A percentile compares a stretch with the other conserved stretches of the same genome.
Evolutionary conservation across 2,797 vertebrate genomes (phyloP).

Genomic region (Pangasius sanitwongsei): DNA sequence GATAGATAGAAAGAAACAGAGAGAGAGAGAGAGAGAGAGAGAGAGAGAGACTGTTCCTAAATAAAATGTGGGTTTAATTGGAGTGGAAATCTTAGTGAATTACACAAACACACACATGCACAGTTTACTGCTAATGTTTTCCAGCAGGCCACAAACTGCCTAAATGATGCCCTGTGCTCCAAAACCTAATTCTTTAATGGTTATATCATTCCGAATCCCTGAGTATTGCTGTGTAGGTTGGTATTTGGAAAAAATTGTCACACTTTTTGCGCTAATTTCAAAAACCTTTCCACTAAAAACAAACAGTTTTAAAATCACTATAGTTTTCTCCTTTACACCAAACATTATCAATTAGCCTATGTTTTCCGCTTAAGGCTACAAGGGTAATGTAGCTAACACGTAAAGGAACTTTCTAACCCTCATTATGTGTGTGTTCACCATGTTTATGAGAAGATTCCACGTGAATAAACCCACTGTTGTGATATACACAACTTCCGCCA

Average conservation of each 20-base stretch:
- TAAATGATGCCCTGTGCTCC: not conserved
- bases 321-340: too few species aligned
- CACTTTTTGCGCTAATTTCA: not conserved
- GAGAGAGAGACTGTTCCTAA: not conserved
- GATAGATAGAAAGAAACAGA: not conserved
- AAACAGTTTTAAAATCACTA: not conserved
- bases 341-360: too few species aligned
- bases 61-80: not conserved
- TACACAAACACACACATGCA: not conserved
- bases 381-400: not conserved
- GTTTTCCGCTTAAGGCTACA: not conserved
- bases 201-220: not conserved
- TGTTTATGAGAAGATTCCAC: too few species aligned
- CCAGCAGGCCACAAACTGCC: constrained; percentile 10
- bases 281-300: not conserved
- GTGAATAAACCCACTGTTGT: too few species aligned
- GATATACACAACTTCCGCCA: too few species aligned
- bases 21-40: not conserved
- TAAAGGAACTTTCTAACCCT: not conserved
- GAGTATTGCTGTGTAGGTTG: not conserved
- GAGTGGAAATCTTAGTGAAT: not conserved
- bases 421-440: too few species aligned
- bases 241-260: not conserved
- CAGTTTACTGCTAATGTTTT: constrained; percentile 15
- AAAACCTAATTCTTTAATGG: not conserved